Evolutionary conservation across 2,113 vertebrate genomes (phyloP), one percentile per base, ranked within the genome.

Genomic region (Heterochromis multidens): DNA sequence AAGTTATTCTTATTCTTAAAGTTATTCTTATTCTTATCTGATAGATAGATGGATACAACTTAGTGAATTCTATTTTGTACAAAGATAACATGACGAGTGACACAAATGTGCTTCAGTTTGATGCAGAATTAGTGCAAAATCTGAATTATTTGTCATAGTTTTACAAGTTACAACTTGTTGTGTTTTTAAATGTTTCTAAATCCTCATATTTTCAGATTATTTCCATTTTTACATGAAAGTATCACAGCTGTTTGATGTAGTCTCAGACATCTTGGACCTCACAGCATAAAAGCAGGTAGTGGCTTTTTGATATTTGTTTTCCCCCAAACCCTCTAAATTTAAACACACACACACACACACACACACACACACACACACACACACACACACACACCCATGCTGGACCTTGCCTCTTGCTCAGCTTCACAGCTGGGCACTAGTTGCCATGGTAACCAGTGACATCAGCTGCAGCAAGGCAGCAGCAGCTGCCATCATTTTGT

Each of bases 361-460:
- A 21, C 13, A 46, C 56, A 5, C 37, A 31, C n/a, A 19, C 63
- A 72, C 31, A 14, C 7, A 31, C 17, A 7, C 27, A 9, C 37
- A 52, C 62, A 33, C 35, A 59, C 13, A 46, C 61, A 31, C 81
- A 46, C 21, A 5, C 31, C 62, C 12, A 46, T 3, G 12, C 33
- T 6, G 35, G 60, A 62, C n/a, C 79, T 52, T 61, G 16, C 83
- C 85, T 67, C 76, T 49, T 12, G 11, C 70, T 85, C 91, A 79
- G 91, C 88, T 87, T 96, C 94, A 95, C 93, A 93, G 87, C 82
- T 90, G 89, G 93, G 88, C 89, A 85, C 74, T 25, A 87, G 95
- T 93, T 93, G 89, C 95, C 95, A 91, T 94, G 94, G 97, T 92
- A 95, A 96, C 96, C 56, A 2, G 81, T 96, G 96, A 97, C 96